Conservation (phyloP, 2,888 invertebrate genomes). For the Euclidia mi region DNA sequence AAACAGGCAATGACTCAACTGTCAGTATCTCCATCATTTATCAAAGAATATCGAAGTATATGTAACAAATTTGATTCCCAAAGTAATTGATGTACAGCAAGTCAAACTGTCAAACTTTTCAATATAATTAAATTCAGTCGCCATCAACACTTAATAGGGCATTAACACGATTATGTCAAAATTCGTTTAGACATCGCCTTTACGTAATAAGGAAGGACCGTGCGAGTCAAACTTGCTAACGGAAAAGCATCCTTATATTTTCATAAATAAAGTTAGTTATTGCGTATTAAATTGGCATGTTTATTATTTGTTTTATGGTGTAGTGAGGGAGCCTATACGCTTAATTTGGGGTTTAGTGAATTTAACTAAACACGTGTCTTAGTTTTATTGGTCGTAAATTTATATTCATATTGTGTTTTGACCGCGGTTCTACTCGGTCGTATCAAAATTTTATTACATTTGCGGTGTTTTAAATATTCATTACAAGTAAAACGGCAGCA, state of each 20-base stretch:
- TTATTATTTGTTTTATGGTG: slow-evolving; percentile 47
- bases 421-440: too few species aligned
- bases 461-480: too few species aligned
- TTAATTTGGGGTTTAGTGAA: slow-evolving; percentile 41
- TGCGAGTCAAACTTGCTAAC: slow-evolving; percentile 26
- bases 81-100: not conserved
- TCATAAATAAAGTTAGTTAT: rapidly evolving
- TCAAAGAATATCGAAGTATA: too few species aligned
- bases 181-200: slow-evolving; percentile 34
- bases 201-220: slow-evolving; percentile 32
- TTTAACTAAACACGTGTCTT: slow-evolving; percentile 45
- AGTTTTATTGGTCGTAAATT: slow-evolving; percentile 30
- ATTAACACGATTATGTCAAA: slow-evolving; percentile 44
- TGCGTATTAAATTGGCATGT: not conserved
- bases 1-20: too few species aligned
- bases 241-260: slow-evolving; percentile 2
- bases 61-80: too few species aligned
- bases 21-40: too few species aligned
- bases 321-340: slow-evolving; percentile 37
- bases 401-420: slow-evolving; percentile 9
- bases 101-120: slow-evolving; percentile 8
- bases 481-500: too few species aligned
- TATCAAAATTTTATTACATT: not conserved
- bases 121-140: slow-evolving; percentile 30
- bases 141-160: slow-evolving; percentile 37